Base-by-base conservation (phyloP, 2,888 invertebrate species). In the Epistrophe grossulariae region DNA sequence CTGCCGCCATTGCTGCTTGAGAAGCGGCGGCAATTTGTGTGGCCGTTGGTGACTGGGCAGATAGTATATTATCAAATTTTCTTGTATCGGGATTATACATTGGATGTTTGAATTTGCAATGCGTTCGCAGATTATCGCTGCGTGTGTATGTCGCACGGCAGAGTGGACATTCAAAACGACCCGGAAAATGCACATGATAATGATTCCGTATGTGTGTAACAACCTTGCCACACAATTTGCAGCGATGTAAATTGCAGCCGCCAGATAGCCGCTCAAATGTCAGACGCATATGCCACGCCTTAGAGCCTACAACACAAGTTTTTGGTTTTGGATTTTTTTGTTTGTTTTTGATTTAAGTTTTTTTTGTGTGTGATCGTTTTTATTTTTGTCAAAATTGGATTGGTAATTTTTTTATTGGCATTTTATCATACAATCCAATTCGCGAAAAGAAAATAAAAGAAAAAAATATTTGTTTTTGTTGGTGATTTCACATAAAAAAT, bases 201-300 rank as follows among this genome's bases (percentile, higher is more conserved):
- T 97, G 97, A 95, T 97, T 97, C 93, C 97, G 96, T 95, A 97
- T 97, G 95, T 97, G 97, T 94, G 97, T 97, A 94, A 97, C 97
- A 95, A 97, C 97, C 95, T 97, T 97, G 94, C 97, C 97, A 95
- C 97, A 97, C 94, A 97, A 95, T 95, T 97, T 97, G 95, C 97
- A 97, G 94, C 97, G 96, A 95, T 97, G 97, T 95, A 97, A 96
- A 95, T 97, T 97, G 94, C 97, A 96, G 94, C 97, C 96, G 94
- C 97, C 97, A 94, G 97, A 97, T 94, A 97, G 95, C 93, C 97
- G 97, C 95, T 97, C 97, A 95, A 97, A 97, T 94, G 97, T 97
- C 94, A 97, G 96, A 95, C 97, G 96, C 97, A 97, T 97, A 95
- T 97, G 97, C 97, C 97, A 97, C 95, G 97, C 97, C 96, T 97